phyloP scores from a whole-genome alignment of 1,140 invertebrate genomes.

The Drosophila elegans region DNA sequence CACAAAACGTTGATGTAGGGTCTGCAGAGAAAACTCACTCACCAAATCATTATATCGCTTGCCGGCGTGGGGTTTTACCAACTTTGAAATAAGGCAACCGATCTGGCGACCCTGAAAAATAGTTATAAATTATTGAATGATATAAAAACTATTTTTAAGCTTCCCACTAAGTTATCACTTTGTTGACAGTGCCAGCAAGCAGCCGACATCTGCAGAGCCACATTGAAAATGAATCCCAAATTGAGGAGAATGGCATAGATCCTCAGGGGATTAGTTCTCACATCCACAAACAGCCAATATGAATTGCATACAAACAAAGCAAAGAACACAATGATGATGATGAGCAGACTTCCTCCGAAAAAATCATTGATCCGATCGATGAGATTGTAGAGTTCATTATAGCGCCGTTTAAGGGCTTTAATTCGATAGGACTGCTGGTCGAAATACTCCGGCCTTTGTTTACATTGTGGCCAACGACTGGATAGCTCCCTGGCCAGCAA shows the following conservation, averaged over 20 bases:
- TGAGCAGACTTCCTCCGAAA: constrained; percentile 61
- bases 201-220: constrained; percentile 39
- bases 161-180: constrained; percentile 58
- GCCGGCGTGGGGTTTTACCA: constrained; percentile 65
- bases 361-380: constrained; percentile 37
- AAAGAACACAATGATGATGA: constrained; percentile 57
- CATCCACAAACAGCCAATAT: constrained; percentile 60
- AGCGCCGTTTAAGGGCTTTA: constrained; percentile 33
- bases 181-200: constrained; percentile 73
- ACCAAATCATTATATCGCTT: constrained; percentile 77
- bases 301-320: constrained; percentile 57
- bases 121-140: not conserved
- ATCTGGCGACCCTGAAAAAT: constrained; percentile 68
- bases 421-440: constrained; percentile 10
- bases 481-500: constrained; percentile 22
- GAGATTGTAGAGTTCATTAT: constrained; percentile 37
- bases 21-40: constrained; percentile 73
- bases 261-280: constrained; percentile 1
- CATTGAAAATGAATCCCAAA: constrained; percentile 30
- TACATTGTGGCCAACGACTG: constrained; percentile 9
- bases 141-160: accelerated
- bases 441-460: not conserved
- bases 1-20: constrained; percentile 74
- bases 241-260: constrained; percentile 11
- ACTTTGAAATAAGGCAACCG: constrained; percentile 71